These are phyloP conservation scores for Otolemur crassicaudatus DNA, from an alignment of 2,797 vertebrate genomes.

Conservation along the genomic window DNA sequence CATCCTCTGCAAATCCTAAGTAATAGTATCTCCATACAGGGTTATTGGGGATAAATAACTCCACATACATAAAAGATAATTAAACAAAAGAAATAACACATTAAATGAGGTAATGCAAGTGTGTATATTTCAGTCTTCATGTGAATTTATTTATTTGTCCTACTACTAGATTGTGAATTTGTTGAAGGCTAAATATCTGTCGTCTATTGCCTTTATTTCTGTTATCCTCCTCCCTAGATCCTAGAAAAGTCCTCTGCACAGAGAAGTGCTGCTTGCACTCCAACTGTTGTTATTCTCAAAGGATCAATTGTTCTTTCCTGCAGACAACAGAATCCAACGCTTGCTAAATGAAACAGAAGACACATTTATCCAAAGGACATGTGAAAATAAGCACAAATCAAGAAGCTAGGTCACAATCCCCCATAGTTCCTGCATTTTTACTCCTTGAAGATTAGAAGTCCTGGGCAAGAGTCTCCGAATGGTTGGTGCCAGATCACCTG, in stretches of 20 bases:
- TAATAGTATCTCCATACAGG: neutral
- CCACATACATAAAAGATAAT: neutral
- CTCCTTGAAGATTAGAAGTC: neutral
- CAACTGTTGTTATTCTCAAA: neutral
- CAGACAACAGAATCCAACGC: neutral
- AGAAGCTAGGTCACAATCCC: neutral
- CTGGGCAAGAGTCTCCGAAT: neutral
- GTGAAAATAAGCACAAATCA: neutral
- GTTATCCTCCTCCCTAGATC: neutral
- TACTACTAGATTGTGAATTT: neutral
- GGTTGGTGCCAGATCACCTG: neutral
- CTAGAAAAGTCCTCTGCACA: neutral
- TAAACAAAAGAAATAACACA: neutral
- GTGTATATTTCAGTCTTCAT: neutral
- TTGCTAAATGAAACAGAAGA: slow-evolving; percentile 14
- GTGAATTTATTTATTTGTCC: neutral
- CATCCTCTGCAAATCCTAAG: neutral
- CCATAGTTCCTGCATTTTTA: neutral
- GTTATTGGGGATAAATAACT: neutral
- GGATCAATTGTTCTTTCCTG: neutral
- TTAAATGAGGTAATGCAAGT: neutral
- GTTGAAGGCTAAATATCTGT: neutral
- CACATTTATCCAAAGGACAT: neutral
- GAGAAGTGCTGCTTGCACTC: neutral
- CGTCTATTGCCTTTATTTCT: neutral